Evolutionary conservation across 2,113 vertebrate genomes (phyloP).

Genomic region (Pluvianellus socialis): DNA sequence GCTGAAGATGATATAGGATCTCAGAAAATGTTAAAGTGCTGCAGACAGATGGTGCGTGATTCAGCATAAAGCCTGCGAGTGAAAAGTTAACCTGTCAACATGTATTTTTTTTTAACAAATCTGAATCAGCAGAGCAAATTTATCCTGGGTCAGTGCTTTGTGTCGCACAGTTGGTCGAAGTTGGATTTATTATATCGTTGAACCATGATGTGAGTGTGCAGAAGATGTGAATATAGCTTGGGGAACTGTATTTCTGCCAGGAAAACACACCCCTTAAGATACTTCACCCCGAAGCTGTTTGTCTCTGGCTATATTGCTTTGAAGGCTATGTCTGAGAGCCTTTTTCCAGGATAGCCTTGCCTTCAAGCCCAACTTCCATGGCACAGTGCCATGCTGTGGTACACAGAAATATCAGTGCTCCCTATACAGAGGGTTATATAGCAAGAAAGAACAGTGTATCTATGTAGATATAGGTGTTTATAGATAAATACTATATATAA

Average conservation of each 20-base stretch:
- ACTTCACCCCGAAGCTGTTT: background rate
- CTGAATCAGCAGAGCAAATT: background rate
- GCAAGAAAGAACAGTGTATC: background rate
- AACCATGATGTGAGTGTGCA: background rate
- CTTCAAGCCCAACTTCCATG: background rate
- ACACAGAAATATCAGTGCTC: background rate
- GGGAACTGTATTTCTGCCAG: background rate
- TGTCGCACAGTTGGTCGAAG: conserved; percentile 4
- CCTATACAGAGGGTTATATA: background rate
- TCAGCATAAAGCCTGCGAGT: background rate
- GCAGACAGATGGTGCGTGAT: background rate
- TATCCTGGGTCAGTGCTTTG: conserved; percentile 4
- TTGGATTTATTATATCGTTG: background rate
- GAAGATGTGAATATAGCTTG: background rate
- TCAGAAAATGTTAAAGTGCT: background rate
- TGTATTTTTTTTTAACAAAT: background rate
- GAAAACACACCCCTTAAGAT: background rate
- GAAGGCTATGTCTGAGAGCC: background rate
- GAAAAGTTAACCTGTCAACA: background rate
- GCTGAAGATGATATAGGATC: background rate
- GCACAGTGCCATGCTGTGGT: background rate
- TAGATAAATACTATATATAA: background rate
- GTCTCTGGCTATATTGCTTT: background rate
- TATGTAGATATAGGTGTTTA: background rate
- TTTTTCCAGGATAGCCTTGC: background rate